A percentile compares a stretch with the other conserved stretches of the same genome.
These are phyloP conservation scores for Eidolon dupreanum DNA, from an alignment of 2,797 vertebrate genomes.

Conservation along the genomic window DNA sequence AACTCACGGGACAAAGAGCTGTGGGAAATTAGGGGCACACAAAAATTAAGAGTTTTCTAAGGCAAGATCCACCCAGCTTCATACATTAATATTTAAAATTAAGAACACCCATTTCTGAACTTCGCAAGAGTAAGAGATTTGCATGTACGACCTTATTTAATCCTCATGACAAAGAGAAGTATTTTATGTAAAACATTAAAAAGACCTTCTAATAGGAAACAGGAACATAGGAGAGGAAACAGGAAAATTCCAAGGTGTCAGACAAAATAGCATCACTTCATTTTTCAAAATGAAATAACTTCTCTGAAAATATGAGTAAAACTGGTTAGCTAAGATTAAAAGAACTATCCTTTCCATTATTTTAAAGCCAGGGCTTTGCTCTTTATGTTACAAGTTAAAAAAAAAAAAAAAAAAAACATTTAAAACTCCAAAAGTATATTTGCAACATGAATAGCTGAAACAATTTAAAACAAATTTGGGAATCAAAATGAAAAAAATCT, in stretches of 20 bases:
- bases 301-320: conserved; percentile 43
- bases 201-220: neutral
- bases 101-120: neutral
- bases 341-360: neutral
- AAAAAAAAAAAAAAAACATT: neutral
- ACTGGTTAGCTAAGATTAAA: neutral
- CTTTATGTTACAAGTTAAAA: conserved; percentile 36
- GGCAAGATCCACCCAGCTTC: neutral
- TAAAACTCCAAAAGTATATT: neutral
- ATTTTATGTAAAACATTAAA: neutral
- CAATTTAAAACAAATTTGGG: conserved; percentile 19
- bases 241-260: neutral
- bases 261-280: neutral
- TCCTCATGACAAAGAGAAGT: neutral
- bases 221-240: neutral
- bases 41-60: neutral
- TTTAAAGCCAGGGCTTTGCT: neutral
- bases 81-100: neutral
- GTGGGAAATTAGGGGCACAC: neutral
- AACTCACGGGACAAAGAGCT: neutral
- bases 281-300: neutral
- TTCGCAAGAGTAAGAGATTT: neutral
- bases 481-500: neutral
- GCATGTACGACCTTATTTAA: neutral
- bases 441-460: conserved; percentile 40